Evolutionary conservation across 2,113 vertebrate species (phyloP).

Genomic region (Pomatorhinus ruficollis): DNA sequence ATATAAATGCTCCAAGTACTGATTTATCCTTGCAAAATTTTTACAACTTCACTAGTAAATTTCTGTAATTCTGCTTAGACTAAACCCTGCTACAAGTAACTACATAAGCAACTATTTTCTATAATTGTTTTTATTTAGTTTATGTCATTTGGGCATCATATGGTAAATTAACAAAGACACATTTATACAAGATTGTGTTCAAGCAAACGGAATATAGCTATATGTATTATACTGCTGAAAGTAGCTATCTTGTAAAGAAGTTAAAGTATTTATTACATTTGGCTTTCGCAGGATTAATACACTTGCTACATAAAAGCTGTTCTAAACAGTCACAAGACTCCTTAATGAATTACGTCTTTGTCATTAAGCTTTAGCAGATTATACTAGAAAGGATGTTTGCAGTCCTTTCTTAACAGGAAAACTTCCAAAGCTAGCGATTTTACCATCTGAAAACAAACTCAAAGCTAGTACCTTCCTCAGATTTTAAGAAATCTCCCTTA

Average conservation of each 20-base stretch:
- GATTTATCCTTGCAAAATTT: not conserved
- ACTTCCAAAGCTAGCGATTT: not conserved
- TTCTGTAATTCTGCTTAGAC: not conserved
- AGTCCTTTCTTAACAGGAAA: not conserved
- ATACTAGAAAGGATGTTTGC: not conserved
- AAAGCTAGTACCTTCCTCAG: not conserved
- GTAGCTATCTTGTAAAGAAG: not conserved
- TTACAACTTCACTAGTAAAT: not conserved
- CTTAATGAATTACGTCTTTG: conserved; percentile 12
- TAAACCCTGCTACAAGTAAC: not conserved
- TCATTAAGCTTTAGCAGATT: conserved; percentile 12
- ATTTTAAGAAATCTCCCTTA: not conserved
- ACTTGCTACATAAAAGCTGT: conserved; percentile 4
- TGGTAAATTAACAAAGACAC: not conserved
- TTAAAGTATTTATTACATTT: not conserved
- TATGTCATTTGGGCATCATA: not conserved
- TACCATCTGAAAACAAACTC: not conserved
- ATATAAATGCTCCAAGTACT: not conserved
- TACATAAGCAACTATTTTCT: not conserved
- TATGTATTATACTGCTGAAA: not conserved
- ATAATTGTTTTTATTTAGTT: not conserved
- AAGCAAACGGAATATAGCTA: not conserved
- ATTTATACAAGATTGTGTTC: not conserved
- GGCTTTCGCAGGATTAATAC: not conserved
- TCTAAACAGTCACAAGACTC: conserved; percentile 17